Conservation (phyloP, 2,888 invertebrate genomes). For the Drosophila recens region DNA sequence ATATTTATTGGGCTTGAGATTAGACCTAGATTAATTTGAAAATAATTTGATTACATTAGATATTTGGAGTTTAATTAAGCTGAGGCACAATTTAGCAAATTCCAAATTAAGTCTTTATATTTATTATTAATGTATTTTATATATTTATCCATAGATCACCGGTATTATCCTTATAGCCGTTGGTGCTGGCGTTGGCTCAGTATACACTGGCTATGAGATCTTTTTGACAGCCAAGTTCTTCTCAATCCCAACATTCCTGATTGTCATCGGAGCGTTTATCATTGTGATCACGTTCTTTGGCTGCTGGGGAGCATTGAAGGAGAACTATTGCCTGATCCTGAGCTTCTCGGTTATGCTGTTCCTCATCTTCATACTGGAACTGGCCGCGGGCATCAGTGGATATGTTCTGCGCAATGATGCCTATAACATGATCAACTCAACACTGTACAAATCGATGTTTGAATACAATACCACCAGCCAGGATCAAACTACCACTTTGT, state of each 20-base stretch:
- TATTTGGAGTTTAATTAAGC: not conserved
- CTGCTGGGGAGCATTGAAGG: constrained; percentile 94
- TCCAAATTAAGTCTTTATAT: not conserved
- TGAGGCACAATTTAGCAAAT: not conserved
- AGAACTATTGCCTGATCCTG: constrained; percentile 93
- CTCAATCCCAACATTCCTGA: constrained; percentile 90
- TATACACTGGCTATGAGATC: constrained; percentile 89
- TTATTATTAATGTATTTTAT: not conserved
- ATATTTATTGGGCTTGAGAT: not conserved
- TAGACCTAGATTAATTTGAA: constrained; percentile 25
- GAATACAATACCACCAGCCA: constrained; percentile 80
- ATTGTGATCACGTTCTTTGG: constrained; percentile 94
- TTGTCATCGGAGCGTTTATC: constrained; percentile 89
- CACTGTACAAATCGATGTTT: constrained; percentile 86
- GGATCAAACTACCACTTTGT: constrained; percentile 85
- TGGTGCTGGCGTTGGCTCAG: constrained; percentile 89
- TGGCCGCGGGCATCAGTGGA: constrained; percentile 91
- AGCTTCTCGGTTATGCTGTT: constrained; percentile 89
- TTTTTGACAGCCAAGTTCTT: constrained; percentile 90
- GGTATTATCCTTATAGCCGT: constrained; percentile 92
- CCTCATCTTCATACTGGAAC: constrained; percentile 90
- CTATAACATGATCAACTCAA: constrained; percentile 86
- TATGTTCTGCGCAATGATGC: constrained; percentile 88
- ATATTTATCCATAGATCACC: constrained; percentile 88
- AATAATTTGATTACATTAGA: constrained; percentile 17